Evolutionary conservation across 30 jellyfish, hydroid and myxozoan species (phyloP).

Genomic region (Sanderia malayensis): DNA sequence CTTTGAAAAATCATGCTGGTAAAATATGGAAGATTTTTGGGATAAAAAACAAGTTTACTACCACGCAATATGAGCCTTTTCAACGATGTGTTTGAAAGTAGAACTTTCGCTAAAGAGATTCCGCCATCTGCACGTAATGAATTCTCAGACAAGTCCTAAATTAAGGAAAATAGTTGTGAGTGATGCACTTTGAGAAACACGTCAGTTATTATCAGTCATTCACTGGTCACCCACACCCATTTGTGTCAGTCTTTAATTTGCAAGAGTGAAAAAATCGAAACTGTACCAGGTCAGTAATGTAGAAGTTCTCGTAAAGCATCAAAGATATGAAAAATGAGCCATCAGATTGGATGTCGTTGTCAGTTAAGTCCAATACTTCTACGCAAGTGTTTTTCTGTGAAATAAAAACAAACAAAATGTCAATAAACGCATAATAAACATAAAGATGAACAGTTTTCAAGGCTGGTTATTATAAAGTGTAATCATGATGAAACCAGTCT

Average conservation of each 20-base stretch:
- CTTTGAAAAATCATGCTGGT: too few relatives aligned
- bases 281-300: slow-evolving; percentile 64
- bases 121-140: slow-evolving; percentile 62
- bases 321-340: slow-evolving; percentile 48
- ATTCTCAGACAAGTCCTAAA: slow-evolving; percentile 56
- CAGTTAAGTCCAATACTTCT: slow-evolving; percentile 57
- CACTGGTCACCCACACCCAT: too few relatives aligned
- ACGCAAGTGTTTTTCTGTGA: slow-evolving; percentile 61
- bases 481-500: too few relatives aligned
- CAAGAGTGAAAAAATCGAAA: too few relatives aligned
- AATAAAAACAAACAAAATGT: too few relatives aligned
- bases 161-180: not conserved
- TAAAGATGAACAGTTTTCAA: too few relatives aligned
- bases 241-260: too few relatives aligned
- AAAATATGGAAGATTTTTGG: too few relatives aligned
- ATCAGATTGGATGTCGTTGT: slow-evolving; percentile 57
- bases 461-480: too few relatives aligned
- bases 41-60: not conserved
- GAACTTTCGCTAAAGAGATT: slow-evolving; percentile 57
- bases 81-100: slow-evolving; percentile 50
- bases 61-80: slow-evolving; percentile 50
- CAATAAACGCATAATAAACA: too few relatives aligned
- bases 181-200: too few relatives aligned
- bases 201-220: too few relatives aligned
- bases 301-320: slow-evolving; percentile 57